Evolutionary conservation across 1,140 invertebrate species (phyloP).

Genomic region (Dendrolimus kikuchii): DNA sequence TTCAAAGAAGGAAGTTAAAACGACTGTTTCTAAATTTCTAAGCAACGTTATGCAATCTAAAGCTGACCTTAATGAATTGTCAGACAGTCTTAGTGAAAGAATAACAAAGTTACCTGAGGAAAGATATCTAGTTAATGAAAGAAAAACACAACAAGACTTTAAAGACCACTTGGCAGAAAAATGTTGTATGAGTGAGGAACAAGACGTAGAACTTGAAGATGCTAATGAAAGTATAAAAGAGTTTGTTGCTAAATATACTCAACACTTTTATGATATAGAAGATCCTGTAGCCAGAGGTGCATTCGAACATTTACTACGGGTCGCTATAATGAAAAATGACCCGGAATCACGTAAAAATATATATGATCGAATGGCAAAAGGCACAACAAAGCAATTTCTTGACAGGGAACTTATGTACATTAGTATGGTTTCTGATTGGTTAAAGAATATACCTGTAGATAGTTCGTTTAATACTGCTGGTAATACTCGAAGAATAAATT

Average conservation of each 20-base stretch:
- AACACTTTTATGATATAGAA: slow-evolving; percentile 26
- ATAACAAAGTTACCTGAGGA: no score
- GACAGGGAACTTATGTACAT: slow-evolving; percentile 29
- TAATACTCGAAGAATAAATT: slow-evolving; percentile 20
- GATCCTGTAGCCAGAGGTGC: slow-evolving; percentile 21
- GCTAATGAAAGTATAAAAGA: slow-evolving; percentile 22
- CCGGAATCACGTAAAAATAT: slow-evolving; percentile 18
- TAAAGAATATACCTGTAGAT: slow-evolving; percentile 28
- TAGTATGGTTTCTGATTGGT: slow-evolving; percentile 31
- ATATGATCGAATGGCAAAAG: slow-evolving; percentile 15
- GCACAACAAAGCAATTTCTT: slow-evolving; percentile 17
- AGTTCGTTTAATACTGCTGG: slow-evolving; percentile 16
- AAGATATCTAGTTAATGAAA: neutral
- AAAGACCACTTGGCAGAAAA: neutral
- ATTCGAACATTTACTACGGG: slow-evolving; percentile 24
- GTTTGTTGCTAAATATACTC: slow-evolving; percentile 29
- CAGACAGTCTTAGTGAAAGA: no score
- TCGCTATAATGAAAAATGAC: slow-evolving; percentile 25
- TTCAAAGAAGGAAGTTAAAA: slow-evolving; percentile 11
- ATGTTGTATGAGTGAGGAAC: slow-evolving; percentile 1
- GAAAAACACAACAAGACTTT: neutral
- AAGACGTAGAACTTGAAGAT: neutral
- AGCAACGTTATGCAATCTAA: slow-evolving; percentile 8
- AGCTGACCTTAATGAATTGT: no score
- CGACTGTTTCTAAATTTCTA: slow-evolving; percentile 17